Evolutionary conservation across 2,888 invertebrate species (phyloP).

Genomic region (Vannuccia rotundouncinata): DNA sequence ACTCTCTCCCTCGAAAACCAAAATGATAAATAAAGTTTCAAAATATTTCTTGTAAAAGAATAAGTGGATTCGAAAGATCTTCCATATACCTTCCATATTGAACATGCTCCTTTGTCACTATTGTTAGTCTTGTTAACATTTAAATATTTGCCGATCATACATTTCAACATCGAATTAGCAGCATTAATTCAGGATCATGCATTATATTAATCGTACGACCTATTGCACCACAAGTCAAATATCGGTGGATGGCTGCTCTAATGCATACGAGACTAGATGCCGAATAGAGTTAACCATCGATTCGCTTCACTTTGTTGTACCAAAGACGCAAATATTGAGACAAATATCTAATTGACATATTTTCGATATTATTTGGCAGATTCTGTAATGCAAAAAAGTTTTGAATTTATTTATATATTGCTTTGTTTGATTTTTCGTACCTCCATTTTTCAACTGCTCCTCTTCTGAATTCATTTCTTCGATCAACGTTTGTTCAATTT

Average conservation of each 20-base stretch:
- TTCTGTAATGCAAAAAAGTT: no score
- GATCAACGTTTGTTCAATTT: no score
- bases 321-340: neutral
- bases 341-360: neutral
- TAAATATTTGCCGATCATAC: slow-evolving; percentile 6
- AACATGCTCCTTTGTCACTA: neutral
- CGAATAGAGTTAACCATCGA: neutral
- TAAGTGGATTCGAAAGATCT: neutral
- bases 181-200: neutral
- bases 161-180: slow-evolving; percentile 7
- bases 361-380: no score
- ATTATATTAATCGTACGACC: neutral
- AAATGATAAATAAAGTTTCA: slow-evolving; percentile 1
- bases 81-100: neutral
- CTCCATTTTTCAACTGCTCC: no score
- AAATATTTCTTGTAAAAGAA: slow-evolving; percentile 15
- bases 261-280: neutral
- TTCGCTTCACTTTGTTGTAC: neutral
- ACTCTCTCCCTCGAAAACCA: neutral
- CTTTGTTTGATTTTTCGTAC: no score
- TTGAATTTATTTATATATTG: no score
- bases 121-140: neutral
- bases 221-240: neutral
- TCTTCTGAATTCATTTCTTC: no score
- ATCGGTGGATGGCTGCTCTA: neutral